A percentile compares a stretch with the other conserved stretches of the same genome.
Evolutionary conservation across 2,797 vertebrate genomes (phyloP).

Genomic region (Calcarius lapponicus): DNA sequence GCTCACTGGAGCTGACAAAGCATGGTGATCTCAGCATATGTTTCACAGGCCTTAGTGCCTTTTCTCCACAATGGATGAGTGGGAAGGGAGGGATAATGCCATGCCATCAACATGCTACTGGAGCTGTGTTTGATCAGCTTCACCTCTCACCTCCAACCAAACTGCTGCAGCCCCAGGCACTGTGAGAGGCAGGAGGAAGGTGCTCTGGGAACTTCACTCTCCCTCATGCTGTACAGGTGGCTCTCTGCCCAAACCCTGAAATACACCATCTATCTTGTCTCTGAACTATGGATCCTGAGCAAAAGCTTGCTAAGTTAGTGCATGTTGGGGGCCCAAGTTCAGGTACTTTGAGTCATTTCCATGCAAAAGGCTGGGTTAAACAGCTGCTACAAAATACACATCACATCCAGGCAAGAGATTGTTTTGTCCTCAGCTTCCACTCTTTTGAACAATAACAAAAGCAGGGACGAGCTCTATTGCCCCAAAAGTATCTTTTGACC

Average conservation of each 20-base stretch:
- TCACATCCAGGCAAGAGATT: not conserved
- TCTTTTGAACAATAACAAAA: not conserved
- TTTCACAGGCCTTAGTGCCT: not conserved
- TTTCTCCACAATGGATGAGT: not conserved
- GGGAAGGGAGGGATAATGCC: not conserved
- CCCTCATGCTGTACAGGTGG: not conserved
- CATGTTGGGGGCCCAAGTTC: not conserved
- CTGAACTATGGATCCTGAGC: not conserved
- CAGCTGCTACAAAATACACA: not conserved
- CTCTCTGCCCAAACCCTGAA: not conserved
- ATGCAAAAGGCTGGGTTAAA: not conserved
- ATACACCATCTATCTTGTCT: not conserved
- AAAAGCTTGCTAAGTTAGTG: not conserved
- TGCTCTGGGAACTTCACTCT: rapidly evolving
- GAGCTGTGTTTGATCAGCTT: not conserved
- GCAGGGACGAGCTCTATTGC: not conserved
- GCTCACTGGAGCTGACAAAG: not conserved
- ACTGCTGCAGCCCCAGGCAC: not conserved
- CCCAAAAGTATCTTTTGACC: not conserved
- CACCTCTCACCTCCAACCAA: rapidly evolving
- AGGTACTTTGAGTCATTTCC: not conserved
- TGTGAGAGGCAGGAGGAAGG: not conserved
- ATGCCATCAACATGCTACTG: not conserved
- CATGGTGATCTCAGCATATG: not conserved
- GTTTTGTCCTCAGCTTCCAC: not conserved